Evolutionary conservation across 2,797 vertebrate genomes (phyloP).

Genomic region (Alexandromys oeconomus): DNA sequence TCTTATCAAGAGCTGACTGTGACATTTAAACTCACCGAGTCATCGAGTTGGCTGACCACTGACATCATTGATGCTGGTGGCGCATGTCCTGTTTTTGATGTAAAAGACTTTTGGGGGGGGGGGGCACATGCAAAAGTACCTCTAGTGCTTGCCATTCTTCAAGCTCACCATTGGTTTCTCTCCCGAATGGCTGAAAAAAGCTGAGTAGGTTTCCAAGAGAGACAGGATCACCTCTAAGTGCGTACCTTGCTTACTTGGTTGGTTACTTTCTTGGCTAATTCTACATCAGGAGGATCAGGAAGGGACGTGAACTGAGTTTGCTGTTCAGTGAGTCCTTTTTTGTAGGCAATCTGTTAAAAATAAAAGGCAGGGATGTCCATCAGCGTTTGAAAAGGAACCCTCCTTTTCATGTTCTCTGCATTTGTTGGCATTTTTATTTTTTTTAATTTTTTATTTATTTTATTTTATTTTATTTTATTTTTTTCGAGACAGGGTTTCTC

Average conservation of each 20-base stretch:
- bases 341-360: slow-evolving; percentile 93
- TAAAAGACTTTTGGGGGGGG: not conserved
- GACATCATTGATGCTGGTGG: not conserved
- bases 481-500: no score
- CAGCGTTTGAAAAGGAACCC: not conserved
- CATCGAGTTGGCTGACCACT: not conserved
- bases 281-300: slow-evolving; percentile 94
- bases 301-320: slow-evolving; percentile 94
- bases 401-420: not conserved
- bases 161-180: not conserved
- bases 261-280: slow-evolving; percentile 94
- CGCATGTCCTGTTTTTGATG: not conserved
- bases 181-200: slow-evolving; percentile 7
- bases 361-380: slow-evolving; percentile 4
- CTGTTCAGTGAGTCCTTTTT: slow-evolving; percentile 94
- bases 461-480: no score
- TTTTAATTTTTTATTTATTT: no score
- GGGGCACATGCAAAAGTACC: not conserved
- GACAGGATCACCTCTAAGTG: not conserved
- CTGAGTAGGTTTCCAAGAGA: slow-evolving; percentile 9
- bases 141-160: not conserved
- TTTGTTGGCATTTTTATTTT: not conserved
- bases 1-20: slow-evolving; percentile 48
- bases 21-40: slow-evolving; percentile 11
- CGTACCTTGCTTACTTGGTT: slow-evolving; percentile 96